Evolutionary conservation across 2,113 vertebrate species (phyloP), one percentile per base, ranked within the genome.

Genomic region (Tapirus terrestris): DNA sequence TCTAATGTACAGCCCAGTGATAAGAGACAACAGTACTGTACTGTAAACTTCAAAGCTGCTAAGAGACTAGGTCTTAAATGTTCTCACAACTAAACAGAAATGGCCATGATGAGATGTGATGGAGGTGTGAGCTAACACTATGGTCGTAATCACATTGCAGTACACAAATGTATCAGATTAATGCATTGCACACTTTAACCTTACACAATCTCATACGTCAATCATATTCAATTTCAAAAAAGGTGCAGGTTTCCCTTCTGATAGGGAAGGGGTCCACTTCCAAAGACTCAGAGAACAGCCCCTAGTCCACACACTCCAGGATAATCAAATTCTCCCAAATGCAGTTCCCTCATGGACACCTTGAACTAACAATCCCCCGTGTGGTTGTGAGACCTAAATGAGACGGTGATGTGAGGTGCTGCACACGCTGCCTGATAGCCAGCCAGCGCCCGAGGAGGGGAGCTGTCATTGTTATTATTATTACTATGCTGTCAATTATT

Each of bases 361-460:
- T 65, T 10, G 25, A 39, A 11, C 39, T 58, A 43, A 84, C 3
- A 53, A 39, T 8, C 4, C 27, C 21, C 10, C 48, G 7, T 58
- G 77, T 58, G 29, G 21, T 45, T 77, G 61, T 11, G 48, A 16
- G 14, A 21, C 11, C 43, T 51, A 4, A 83, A 48, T n/a, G 7
- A 86, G 33, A 11, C 10, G 48, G 10, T 48, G 5, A 8, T 29
- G 45, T 53, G 10, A 29, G 8, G 13, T 16, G 10, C 39, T 43
- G 29, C 17, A 3, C 6, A 27, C 8, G 4, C 53, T 68, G n/a
- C 12, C 58, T 1, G 11, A 31, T 20, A 31, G 33, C 1, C 9
- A 56, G 20, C 31, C 65, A 56, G 39, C 16, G 7, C 51, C 20
- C 5, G 13, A 63, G 21, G 18, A 88, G 25, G 10, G 8, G 7